Percentiles rank a stretch among this genome's conserved stretches.
These are phyloP conservation scores for Synergus umbraculus DNA, from an alignment of 2,888 invertebrate genomes.

Conservation along the genomic window DNA sequence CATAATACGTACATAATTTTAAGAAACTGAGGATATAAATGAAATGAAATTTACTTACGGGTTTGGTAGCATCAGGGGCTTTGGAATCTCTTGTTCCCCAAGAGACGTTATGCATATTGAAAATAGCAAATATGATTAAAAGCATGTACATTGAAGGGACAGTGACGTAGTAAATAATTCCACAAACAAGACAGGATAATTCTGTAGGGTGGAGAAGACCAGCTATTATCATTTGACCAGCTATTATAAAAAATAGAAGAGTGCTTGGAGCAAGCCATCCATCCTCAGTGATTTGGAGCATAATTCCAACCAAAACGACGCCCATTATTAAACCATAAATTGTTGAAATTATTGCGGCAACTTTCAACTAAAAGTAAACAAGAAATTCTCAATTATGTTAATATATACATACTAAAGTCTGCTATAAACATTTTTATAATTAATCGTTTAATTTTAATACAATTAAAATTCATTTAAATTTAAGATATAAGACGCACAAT, in stretches of 20 bases:
- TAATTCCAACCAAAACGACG: slow-evolving; percentile 89
- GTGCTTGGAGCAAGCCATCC: slow-evolving; percentile 90
- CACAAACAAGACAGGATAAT: slow-evolving; percentile 85
- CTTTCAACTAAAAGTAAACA: slow-evolving; percentile 79
- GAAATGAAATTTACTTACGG: slow-evolving; percentile 53
- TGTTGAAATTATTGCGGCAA: slow-evolving; percentile 88
- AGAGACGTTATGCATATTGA: slow-evolving; percentile 94
- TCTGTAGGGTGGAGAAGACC: slow-evolving; percentile 89
- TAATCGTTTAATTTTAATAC: background rate
- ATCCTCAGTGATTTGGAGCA: slow-evolving; percentile 87
- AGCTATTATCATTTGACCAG: slow-evolving; percentile 80
- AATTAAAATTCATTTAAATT: no score
- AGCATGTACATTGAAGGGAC: slow-evolving; percentile 97
- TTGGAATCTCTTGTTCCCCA: slow-evolving; percentile 94
- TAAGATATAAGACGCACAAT: no score
- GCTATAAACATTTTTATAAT: no score
- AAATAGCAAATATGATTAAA: slow-evolving; percentile 93
- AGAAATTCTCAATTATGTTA: background rate
- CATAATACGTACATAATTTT: no score
- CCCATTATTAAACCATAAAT: slow-evolving; percentile 92
- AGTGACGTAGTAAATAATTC: slow-evolving; percentile 91
- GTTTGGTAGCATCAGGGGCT: slow-evolving; percentile 60
- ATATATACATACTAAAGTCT: no score
- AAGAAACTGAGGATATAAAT: background rate
- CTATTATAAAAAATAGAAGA: slow-evolving; percentile 88